These are phyloP conservation scores for Danaus plexippus DNA, from an alignment of 1,140 invertebrate genomes.

Conservation along the genomic window DNA sequence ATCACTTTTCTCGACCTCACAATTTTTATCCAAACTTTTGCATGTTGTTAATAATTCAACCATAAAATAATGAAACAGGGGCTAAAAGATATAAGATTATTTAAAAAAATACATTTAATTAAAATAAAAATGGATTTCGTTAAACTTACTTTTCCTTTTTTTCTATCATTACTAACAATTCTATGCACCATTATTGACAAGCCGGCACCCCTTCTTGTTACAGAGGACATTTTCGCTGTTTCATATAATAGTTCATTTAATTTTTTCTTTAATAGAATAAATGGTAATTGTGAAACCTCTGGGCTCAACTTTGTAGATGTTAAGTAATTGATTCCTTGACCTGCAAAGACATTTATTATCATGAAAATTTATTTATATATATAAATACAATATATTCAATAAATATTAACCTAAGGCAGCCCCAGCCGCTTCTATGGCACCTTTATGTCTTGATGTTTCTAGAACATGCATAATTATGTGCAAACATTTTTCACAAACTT, in stretches of 20 bases:
- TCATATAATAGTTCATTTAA: constrained; percentile 53
- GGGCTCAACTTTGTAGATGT: constrained; percentile 37
- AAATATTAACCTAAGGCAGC: constrained; percentile 64
- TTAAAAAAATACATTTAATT: neutral
- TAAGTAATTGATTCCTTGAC: constrained; percentile 43
- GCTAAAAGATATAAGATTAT: constrained; percentile 34
- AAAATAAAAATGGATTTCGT: constrained; percentile 3
- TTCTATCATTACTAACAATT: constrained; percentile 78
- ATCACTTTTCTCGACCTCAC: constrained; percentile 31
- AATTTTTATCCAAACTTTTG: constrained; percentile 20
- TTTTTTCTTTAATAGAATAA: constrained; percentile 44
- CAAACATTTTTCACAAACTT: constrained; percentile 66
- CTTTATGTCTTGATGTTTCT: constrained; percentile 83
- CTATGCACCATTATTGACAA: constrained; percentile 82
- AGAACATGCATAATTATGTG: constrained; percentile 76
- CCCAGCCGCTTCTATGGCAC: constrained; percentile 83
- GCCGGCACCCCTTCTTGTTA: constrained; percentile 84
- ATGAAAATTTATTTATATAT: too few relatives aligned
- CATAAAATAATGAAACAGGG: constrained; percentile 55
- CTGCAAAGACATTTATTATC: constrained; percentile 26
- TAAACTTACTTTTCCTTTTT: constrained; percentile 57
- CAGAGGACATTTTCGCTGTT: constrained; percentile 57
- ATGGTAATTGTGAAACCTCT: constrained; percentile 37
- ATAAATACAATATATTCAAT: too few relatives aligned
- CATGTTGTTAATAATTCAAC: constrained; percentile 38